Base-by-base conservation (phyloP, 2,888 invertebrate genomes). In the Catocala nupta region DNA sequence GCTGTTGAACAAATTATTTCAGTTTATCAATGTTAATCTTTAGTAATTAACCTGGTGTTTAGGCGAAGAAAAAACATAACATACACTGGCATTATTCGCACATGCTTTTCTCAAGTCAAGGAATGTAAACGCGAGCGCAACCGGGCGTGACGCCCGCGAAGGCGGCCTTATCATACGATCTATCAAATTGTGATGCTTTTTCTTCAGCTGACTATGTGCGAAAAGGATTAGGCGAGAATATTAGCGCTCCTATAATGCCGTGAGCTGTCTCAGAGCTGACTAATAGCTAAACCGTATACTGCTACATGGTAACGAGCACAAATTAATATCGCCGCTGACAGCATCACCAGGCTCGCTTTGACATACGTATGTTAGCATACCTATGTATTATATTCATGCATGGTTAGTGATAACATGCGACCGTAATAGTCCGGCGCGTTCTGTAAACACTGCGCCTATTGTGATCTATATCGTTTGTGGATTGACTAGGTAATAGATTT, bases 1-100 rank as follows among this genome's bases (percentile, higher is more conserved):
- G 72, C 79, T 82, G 83, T 82, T 75, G 75, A 85, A 88, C 88
- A 89, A 87, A 89, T 87, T 82, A 84, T 85, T 85, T 83, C 81
- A 81, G 77, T 82, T 39, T 39, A 82, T 80, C 74, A 86, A 87
- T 88, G 77, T 69, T 80, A 81, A 89, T 88, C 85, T 77, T 63
- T 55, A 55, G 80, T 81, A 88, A 86, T 88, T 88, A 90, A 86
- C 78, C 76, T 72, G 75, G 77, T 84, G 85, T 86, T 83, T 81
- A 83, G 77, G 67, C 63, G 63, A 68, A 77, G 58, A 81, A 88
- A 87, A 89, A 87, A 82, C 77, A 75, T 81, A 77, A 79, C 73
- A 79, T 79, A 80, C 81, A 80, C 81, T 70, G 76, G 71, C 82
- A 78, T 84, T 77, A 86, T 89, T 84, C 80, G 87, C 85, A 83